phyloP scores from a whole-genome alignment of 2,888 invertebrate species.

The Globia sparganii region DNA sequence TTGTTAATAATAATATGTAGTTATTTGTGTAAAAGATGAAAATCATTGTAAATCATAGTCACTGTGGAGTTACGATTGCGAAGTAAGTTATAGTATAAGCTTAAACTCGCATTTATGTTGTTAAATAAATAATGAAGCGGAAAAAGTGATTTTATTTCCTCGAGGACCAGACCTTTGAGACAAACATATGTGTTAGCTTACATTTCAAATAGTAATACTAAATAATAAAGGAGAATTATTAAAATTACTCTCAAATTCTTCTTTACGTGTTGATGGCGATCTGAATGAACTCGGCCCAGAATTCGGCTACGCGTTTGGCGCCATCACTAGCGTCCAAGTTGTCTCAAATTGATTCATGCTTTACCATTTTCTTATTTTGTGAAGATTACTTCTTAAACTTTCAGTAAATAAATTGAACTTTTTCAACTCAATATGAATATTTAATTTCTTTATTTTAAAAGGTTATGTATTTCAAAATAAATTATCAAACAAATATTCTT shows the following conservation, averaged over 20 bases:
- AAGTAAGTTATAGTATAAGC: slow-evolving; percentile 56
- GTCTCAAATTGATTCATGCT: neutral
- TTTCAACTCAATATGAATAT: neutral
- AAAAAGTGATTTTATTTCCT: slow-evolving; percentile 51
- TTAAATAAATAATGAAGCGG: slow-evolving; percentile 67
- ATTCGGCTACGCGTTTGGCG: too few species aligned
- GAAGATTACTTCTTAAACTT: neutral
- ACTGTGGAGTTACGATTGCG: slow-evolving; percentile 70
- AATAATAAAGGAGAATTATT: neutral
- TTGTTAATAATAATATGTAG: slow-evolving; percentile 73
- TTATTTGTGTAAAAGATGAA: slow-evolving; percentile 73
- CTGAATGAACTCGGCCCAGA: too few species aligned
- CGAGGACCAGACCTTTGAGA: neutral
- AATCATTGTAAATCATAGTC: slow-evolving; percentile 70
- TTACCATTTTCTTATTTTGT: neutral
- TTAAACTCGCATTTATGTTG: slow-evolving; percentile 65
- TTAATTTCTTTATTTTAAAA: neutral
- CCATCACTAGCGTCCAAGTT: too few species aligned
- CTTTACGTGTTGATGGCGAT: neutral
- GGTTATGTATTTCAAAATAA: neutral
- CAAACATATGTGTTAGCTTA: neutral
- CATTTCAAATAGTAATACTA: neutral
- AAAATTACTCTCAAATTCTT: neutral
- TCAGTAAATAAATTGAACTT: neutral
- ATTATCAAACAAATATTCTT: neutral